Evolutionary conservation across 2,797 vertebrate genomes (phyloP), one percentile per base, ranked within the genome.

Genomic region (Sorex maritimensis): DNA sequence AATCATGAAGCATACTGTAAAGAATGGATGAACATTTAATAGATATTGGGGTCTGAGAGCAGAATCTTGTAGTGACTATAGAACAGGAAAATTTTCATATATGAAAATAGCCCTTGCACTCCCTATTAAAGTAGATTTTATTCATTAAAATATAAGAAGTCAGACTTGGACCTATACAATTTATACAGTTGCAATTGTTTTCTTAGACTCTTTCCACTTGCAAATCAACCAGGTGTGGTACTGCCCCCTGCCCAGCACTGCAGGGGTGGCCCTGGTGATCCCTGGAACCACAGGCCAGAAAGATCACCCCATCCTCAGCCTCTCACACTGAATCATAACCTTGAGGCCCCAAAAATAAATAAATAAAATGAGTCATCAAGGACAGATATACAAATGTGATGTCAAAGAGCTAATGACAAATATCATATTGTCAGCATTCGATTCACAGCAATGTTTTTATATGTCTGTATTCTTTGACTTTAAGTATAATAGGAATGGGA

Each of bases 401-500:
- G 2, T 72, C 12, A 17, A 91, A 72, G 17, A 92, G 28, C 24
- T 65, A 81, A 78, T 41, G 65, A 84, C 6, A 92, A 84, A 81
- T 41, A 86, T 95, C 14, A 75, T 21, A 79, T 55, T 84, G 65
- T 19, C 84, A 30, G 8, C 17, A 15, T 1, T 82, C 73, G 63
- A 72, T 86, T 10, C 28, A 79, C 26, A 78, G n/a, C 28, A 84
- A 30, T 75, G 15, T 6, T 81, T 91, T 86, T n/a, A 58, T 49
- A 72, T 38, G 9, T 86, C 88, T 88, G 17, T 82, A 44, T 71
- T 90, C 14, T 86, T 95, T 81, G 68, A 6, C 63, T 71, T 88
- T 52, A 90, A 88, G 14, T 12, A 86, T 46, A 91, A 92, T 52
- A 68, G 52, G 68, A 94, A 84, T 83, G 21, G 41, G 41, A 90